These are phyloP conservation scores for Halcyon chelicuti DNA, from an alignment of 2,797 vertebrate species.

Conservation along the genomic window DNA sequence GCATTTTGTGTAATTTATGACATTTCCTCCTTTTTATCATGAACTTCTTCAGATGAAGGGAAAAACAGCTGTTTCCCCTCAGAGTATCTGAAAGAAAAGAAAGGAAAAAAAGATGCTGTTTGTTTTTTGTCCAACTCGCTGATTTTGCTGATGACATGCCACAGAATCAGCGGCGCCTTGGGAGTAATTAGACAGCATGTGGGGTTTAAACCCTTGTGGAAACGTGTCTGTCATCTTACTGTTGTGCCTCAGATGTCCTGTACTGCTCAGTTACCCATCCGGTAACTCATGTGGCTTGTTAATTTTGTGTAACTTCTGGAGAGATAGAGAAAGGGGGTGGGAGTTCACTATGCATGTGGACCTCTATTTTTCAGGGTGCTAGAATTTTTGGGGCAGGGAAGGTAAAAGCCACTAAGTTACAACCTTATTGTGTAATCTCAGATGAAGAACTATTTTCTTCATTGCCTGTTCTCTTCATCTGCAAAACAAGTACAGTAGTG, in stretches of 20 bases:
- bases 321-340: background rate
- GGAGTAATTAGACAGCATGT: slow-evolving; percentile 51
- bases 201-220: slow-evolving; percentile 66
- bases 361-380: background rate
- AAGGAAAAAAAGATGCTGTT: slow-evolving; percentile 69
- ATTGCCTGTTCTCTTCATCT: slow-evolving; percentile 4
- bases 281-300: slow-evolving; percentile 38
- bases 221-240: slow-evolving; percentile 64
- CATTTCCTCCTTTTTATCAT: slow-evolving; percentile 79
- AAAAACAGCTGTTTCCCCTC: slow-evolving; percentile 78
- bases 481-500: background rate
- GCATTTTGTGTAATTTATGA: slow-evolving; percentile 82
- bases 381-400: background rate
- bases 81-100: slow-evolving; percentile 71
- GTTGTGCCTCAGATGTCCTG: slow-evolving; percentile 69
- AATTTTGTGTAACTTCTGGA: slow-evolving; percentile 3
- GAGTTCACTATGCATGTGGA: background rate
- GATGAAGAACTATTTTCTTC: background rate
- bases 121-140: slow-evolving; percentile 67
- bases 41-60: slow-evolving; percentile 77
- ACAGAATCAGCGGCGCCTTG: slow-evolving; percentile 62
- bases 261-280: slow-evolving; percentile 61
- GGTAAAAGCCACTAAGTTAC: background rate
- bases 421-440: background rate
- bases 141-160: slow-evolving; percentile 71